These are phyloP conservation scores for Graphium colonna DNA, from an alignment of 2,888 invertebrate genomes.

Conservation along the genomic window DNA sequence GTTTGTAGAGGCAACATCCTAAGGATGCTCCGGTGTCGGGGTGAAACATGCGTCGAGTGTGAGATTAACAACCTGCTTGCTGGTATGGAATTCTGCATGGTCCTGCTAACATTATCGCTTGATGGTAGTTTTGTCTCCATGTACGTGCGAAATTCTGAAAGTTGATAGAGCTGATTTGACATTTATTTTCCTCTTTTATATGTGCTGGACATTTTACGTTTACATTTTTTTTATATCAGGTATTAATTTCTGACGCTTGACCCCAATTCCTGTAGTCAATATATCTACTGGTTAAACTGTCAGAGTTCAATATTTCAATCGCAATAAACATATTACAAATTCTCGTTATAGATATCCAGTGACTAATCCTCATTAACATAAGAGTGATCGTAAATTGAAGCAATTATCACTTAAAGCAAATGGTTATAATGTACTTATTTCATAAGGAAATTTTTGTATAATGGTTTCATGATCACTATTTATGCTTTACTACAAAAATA, in stretches of 20 bases:
- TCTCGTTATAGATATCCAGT: constrained; percentile 26
- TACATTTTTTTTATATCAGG: too few relatives aligned
- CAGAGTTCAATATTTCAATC: constrained; percentile 1
- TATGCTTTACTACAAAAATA: constrained; percentile 3
- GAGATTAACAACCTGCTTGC: too few relatives aligned
- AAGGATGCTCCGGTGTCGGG: too few relatives aligned
- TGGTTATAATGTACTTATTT: constrained; percentile 66
- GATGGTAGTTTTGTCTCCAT: too few relatives aligned
- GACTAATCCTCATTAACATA: constrained; percentile 25
- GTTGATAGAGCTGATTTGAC: neutral
- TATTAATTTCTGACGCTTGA: too few relatives aligned
- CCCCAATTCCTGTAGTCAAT: too few relatives aligned
- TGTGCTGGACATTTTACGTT: too few relatives aligned
- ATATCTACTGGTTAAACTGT: too few relatives aligned
- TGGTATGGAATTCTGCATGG: too few relatives aligned
- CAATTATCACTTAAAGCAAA: constrained; percentile 69
- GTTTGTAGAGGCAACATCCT: too few relatives aligned
- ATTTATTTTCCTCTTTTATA: neutral
- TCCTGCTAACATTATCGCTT: too few relatives aligned
- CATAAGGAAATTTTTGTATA: constrained; percentile 55
- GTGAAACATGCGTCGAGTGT: too few relatives aligned
- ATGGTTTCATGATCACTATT: constrained; percentile 35
- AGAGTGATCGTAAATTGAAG: constrained; percentile 64
- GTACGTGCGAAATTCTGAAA: constrained; percentile 19
- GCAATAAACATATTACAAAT: constrained; percentile 12